Conservation (phyloP, 2,888 invertebrate species). For the Pemphredon lugubris region DNA sequence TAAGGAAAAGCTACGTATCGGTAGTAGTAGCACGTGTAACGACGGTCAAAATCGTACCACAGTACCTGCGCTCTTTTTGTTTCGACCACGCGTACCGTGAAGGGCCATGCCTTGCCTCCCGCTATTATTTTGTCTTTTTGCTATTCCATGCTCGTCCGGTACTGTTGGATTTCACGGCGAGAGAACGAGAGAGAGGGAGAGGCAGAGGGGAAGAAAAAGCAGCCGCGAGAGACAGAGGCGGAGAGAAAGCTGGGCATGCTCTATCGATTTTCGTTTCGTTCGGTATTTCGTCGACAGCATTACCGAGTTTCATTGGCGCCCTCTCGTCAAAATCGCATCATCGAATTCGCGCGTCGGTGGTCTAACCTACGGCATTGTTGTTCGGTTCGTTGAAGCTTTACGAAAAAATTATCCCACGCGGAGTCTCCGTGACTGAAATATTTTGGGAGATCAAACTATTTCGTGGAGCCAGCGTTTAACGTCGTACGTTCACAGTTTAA, state of each 20-base stretch:
- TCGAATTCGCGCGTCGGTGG: slow-evolving; percentile 35
- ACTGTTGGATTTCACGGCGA: slow-evolving; percentile 18
- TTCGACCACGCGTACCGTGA: slow-evolving; percentile 7
- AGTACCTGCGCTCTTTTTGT: neutral
- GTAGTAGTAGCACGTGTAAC: neutral
- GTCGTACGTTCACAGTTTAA: slow-evolving; percentile 19
- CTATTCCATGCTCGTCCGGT: slow-evolving; percentile 21
- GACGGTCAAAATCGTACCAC: neutral
- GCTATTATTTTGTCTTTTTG: slow-evolving; percentile 28
- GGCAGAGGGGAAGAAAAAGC: slow-evolving; percentile 11
- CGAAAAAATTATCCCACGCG: neutral
- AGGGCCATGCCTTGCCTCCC: slow-evolving; percentile 10
- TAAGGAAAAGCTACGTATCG: neutral
- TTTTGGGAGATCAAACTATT: no score
- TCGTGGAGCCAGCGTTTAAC: slow-evolving; percentile 37
- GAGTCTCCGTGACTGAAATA: no score
- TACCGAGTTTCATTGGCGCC: slow-evolving; percentile 55
- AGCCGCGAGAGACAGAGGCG: neutral
- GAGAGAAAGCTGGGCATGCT: slow-evolving; percentile 33
- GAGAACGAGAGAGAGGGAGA: slow-evolving; percentile 11
- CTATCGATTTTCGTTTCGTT: slow-evolving; percentile 69
- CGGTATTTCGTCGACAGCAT: slow-evolving; percentile 58
- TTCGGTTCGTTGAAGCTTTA: neutral
- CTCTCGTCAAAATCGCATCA: slow-evolving; percentile 59
- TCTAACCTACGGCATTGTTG: slow-evolving; percentile 9